Percentiles rank a stretch among this genome's conserved stretches.
phyloP scores from a whole-genome alignment of 1,140 invertebrate species.

The Anastrepha obliqua region DNA sequence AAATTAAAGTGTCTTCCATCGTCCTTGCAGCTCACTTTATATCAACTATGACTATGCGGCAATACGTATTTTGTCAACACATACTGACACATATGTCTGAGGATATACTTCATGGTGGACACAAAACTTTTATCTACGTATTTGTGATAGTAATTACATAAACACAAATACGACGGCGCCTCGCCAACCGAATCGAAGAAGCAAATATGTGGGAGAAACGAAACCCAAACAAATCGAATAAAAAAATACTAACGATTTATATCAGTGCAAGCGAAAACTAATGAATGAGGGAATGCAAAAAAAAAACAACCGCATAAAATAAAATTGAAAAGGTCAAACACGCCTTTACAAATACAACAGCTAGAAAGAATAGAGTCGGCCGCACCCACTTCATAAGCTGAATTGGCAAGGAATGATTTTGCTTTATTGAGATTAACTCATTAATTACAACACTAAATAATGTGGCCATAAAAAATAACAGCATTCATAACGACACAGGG shows the following conservation, averaged over 20 bases:
- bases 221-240: no score
- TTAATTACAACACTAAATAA: conserved; percentile 47
- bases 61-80: no score
- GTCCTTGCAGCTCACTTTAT: no score
- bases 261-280: not conserved
- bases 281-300: not conserved
- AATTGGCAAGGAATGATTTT: conserved; percentile 23
- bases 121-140: no score
- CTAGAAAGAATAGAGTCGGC: not conserved
- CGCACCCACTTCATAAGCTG: not conserved
- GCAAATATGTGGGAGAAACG: no score
- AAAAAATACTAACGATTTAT: not conserved
- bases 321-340: not conserved
- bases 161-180: no score
- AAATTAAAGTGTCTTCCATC: no score
- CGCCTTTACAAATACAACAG: not conserved
- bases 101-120: no score
- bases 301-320: conserved; percentile 2
- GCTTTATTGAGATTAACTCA: conserved; percentile 46
- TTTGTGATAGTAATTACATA: no score
- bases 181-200: no score
- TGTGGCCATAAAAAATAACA: conserved; percentile 41
- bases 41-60: no score
- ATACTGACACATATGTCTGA: no score
- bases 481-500: conserved; percentile 7